Evolutionary conservation across 2,888 invertebrate species (phyloP).

Genomic region (Macaria liturata): DNA sequence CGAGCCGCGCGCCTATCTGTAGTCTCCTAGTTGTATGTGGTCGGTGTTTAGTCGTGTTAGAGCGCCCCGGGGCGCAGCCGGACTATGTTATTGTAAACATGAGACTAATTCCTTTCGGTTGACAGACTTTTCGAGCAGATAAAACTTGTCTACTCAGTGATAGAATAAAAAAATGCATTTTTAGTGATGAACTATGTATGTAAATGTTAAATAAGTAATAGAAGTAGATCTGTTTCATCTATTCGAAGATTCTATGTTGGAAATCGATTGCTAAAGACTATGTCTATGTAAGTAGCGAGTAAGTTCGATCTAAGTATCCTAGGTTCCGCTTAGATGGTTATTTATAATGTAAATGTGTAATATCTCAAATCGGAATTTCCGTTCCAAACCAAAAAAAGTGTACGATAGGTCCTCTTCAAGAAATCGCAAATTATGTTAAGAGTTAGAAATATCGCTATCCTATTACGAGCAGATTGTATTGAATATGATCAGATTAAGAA

Average conservation of each 20-base stretch:
- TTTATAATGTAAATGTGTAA: conserved; percentile 74
- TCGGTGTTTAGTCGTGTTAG: conserved; percentile 58
- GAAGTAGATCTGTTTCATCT: conserved; percentile 82
- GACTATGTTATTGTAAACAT: conserved; percentile 49
- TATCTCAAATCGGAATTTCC: conserved; percentile 73
- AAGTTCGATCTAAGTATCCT: conserved; percentile 71
- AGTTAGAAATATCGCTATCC: conserved; percentile 43
- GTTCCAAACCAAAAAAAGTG: conserved; percentile 73
- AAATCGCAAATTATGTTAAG: conserved; percentile 61
- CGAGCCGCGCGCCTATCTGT: conserved; percentile 72
- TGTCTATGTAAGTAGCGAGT: conserved; percentile 67
- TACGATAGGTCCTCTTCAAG: conserved; percentile 58
- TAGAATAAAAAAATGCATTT: conserved; percentile 80
- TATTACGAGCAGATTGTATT: conserved; percentile 55
- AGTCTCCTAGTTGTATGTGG: conserved; percentile 75
- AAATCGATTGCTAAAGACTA: conserved; percentile 81
- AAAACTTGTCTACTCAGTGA: conserved; percentile 80
- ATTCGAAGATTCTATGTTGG: conserved; percentile 78
- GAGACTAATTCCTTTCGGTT: conserved; percentile 73
- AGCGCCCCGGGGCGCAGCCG: conserved; percentile 44
- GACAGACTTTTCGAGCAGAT: conserved; percentile 81
- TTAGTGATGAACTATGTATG: conserved; percentile 79
- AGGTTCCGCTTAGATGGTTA: conserved; percentile 76
- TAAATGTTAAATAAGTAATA: conserved; percentile 72
- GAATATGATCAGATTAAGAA: conserved; percentile 59